Percentiles rank a stretch among this genome's conserved stretches.
phyloP scores from a whole-genome alignment of 2,888 invertebrate species.

The Nomada hirtipes region DNA sequence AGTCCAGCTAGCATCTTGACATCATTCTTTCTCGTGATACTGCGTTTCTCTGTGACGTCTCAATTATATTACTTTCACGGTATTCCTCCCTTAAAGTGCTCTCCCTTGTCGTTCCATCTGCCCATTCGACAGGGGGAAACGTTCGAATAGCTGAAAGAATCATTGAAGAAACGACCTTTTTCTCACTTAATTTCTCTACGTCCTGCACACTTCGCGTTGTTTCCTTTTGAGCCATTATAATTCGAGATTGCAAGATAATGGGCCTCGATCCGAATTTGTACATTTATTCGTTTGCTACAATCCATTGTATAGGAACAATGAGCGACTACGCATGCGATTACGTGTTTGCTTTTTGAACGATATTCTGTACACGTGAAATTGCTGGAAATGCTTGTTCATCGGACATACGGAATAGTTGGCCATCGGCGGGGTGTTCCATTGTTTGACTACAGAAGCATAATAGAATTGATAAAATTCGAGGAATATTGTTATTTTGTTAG shows the following conservation, averaged over 20 bases:
- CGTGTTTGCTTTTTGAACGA: neutral
- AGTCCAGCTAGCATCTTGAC: neutral
- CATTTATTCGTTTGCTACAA: no score
- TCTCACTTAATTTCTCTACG: no score
- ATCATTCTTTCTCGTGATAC: slow-evolving; percentile 33
- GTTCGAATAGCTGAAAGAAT: neutral
- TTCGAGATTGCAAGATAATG: no score
- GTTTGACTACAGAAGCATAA: neutral
- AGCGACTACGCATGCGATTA: neutral
- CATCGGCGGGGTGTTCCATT: neutral
- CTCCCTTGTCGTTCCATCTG: slow-evolving; percentile 10
- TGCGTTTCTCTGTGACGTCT: slow-evolving; percentile 33
- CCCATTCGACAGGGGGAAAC: neutral
- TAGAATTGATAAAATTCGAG: no score
- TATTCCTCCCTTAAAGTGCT: slow-evolving; percentile 35
- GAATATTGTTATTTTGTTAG: no score
- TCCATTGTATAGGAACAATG: neutral
- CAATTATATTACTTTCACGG: slow-evolving; percentile 46
- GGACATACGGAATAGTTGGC: neutral
- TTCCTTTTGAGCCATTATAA: no score
- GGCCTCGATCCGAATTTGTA: no score
- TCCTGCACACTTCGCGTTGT: no score
- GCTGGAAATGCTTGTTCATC: neutral
- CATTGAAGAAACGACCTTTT: neutral
- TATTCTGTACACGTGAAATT: neutral